Percentiles rank a stretch among this genome's conserved stretches.
These are phyloP conservation scores for Temnothorax ravouxi DNA, from an alignment of 2,888 invertebrate species.

Conservation along the genomic window DNA sequence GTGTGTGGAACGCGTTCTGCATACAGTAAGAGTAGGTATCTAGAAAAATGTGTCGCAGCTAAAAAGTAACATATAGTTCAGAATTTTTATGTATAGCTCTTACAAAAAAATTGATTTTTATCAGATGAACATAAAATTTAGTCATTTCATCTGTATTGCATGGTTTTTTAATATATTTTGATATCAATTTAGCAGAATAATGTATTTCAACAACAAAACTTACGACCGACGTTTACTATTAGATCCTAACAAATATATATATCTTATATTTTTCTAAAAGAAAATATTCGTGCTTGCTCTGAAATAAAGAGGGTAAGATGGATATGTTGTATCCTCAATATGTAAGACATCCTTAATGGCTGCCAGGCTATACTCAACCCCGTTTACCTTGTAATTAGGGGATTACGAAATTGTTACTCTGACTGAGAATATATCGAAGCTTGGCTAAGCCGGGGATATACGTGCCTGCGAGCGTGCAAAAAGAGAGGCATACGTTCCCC, in stretches of 20 bases:
- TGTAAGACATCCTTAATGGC: conserved; percentile 50
- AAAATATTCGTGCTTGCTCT: not conserved
- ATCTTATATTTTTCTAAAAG: not conserved
- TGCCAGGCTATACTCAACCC: conserved; percentile 35
- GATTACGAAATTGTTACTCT: conserved; percentile 62
- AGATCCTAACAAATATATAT: no score
- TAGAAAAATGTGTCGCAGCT: not conserved
- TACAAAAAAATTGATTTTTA: not conserved
- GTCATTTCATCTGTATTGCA: not conserved
- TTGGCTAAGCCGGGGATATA: conserved; percentile 40
- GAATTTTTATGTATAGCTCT: not conserved
- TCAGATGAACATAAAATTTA: not conserved
- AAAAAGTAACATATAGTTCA: not conserved
- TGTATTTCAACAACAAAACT: not conserved
- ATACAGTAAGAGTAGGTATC: not conserved
- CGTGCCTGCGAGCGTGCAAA: conserved; percentile 52
- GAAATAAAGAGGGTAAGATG: not conserved
- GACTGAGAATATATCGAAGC: conserved; percentile 52
- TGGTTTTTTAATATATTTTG: not conserved
- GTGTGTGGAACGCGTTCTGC: not conserved
- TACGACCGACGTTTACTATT: not conserved
- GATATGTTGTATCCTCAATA: conserved; percentile 1
- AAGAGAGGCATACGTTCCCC: conserved; percentile 50
- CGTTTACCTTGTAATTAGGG: conserved; percentile 61
- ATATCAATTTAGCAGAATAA: not conserved